These are phyloP conservation scores for Plodia interpunctella DNA, from an alignment of 1,140 invertebrate species.

Conservation along the genomic window DNA sequence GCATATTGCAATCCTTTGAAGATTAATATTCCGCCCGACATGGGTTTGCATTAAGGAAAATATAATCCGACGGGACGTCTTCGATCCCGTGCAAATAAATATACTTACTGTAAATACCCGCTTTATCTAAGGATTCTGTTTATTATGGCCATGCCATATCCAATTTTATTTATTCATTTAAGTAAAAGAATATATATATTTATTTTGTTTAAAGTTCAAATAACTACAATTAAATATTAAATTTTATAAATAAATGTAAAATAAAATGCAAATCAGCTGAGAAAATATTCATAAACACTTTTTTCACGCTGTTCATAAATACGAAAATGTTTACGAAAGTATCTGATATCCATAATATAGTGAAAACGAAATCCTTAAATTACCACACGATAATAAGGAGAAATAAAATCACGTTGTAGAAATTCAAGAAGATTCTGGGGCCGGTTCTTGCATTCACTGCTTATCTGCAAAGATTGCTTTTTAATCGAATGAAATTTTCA, in stretches of 20 bases:
- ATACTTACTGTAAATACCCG: conserved; percentile 9
- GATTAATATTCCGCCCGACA: conserved; percentile 27
- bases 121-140: background rate
- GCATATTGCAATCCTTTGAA: conserved; percentile 25
- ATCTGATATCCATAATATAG: background rate
- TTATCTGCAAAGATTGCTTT: conserved; percentile 66
- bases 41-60: conserved; percentile 20
- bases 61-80: conserved; percentile 15
- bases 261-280: too few species aligned
- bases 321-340: conserved; percentile 8
- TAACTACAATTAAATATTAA: too few species aligned
- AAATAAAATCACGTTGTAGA: background rate
- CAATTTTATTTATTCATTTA: too few species aligned
- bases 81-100: conserved; percentile 17
- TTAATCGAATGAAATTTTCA: conserved; percentile 71
- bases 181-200: too few species aligned
- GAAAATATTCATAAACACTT: background rate
- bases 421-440: background rate
- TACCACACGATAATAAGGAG: background rate
- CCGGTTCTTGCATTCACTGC: conserved; percentile 15
- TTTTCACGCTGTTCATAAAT: background rate
- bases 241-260: too few species aligned
- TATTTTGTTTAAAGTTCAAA: too few species aligned
- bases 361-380: background rate
- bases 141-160: background rate